These are phyloP conservation scores for Gopherus evgoodei DNA, from an alignment of 2,113 vertebrate species.

Conservation along the genomic window DNA sequence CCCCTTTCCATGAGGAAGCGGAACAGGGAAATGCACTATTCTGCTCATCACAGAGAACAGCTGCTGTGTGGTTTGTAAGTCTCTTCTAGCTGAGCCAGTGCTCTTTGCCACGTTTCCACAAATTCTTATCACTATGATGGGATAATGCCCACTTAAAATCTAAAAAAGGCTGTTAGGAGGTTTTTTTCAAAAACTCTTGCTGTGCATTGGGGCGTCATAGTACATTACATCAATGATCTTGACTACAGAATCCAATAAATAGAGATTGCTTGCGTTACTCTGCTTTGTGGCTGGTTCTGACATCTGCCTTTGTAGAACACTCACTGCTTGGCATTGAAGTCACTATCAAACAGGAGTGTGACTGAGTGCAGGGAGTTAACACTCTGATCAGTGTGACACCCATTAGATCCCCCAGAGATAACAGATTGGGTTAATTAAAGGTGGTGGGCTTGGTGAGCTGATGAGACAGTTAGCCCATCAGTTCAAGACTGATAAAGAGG, in stretches of 20 bases:
- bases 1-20: not conserved
- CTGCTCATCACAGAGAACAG: not conserved
- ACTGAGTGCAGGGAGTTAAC: not conserved
- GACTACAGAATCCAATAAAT: conserved; percentile 45
- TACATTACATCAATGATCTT: conserved; percentile 49
- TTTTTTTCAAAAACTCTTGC: not conserved
- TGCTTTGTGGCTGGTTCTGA: not conserved
- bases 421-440: too few species aligned
- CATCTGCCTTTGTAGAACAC: conserved; percentile 15
- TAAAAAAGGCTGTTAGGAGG: not conserved
- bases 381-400: too few species aligned
- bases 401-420: too few species aligned
- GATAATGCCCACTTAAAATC: not conserved
- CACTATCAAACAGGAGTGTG: not conserved
- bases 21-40: not conserved
- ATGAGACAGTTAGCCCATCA: too few species aligned
- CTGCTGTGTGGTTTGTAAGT: fast-evolving
- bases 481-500: too few species aligned
- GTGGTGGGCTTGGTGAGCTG: too few species aligned
- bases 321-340: not conserved
- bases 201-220: not conserved
- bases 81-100: not conserved
- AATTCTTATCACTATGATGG: not conserved
- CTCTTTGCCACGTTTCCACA: not conserved
- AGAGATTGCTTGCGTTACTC: conserved; percentile 56